These are phyloP conservation scores for Plutomurus gul DNA, from an alignment of 1,140 invertebrate species.

Conservation along the genomic window DNA sequence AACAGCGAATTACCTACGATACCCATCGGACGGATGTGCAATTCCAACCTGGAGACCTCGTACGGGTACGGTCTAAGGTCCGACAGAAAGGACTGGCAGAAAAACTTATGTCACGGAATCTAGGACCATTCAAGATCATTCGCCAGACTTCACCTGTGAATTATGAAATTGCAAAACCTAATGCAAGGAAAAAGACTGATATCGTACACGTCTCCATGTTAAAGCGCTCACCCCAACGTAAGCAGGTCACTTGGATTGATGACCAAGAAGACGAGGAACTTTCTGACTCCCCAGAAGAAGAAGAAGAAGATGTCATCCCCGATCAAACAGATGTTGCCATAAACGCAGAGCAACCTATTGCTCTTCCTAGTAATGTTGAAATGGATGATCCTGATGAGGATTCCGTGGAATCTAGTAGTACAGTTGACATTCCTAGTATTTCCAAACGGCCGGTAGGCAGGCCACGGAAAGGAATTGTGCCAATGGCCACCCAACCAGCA, in stretches of 20 bases:
- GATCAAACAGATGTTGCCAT: too few species aligned
- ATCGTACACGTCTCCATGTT: neutral
- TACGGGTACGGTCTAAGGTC: neutral
- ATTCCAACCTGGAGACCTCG: neutral
- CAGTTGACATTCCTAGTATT: too few species aligned
- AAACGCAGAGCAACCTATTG: too few species aligned
- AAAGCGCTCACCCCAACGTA: neutral
- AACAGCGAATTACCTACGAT: neutral
- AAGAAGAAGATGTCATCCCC: neutral
- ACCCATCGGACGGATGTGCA: neutral
- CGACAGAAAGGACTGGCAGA: neutral
- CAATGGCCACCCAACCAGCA: too few species aligned
- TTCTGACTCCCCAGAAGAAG: neutral
- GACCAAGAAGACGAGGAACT: neutral
- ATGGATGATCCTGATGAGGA: too few species aligned
- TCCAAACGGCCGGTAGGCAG: too few species aligned
- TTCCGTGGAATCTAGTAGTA: too few species aligned
- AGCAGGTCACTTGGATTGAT: neutral
- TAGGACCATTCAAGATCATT: neutral
- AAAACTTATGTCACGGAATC: neutral
- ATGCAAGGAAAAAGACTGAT: neutral
- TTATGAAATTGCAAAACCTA: neutral
- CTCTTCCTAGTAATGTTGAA: too few species aligned
- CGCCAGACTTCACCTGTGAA: neutral
- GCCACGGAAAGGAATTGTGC: too few species aligned